A percentile compares a stretch with the other conserved stretches of the same genome.
Evolutionary conservation across 2,888 invertebrate species (phyloP).

Genomic region (Cremastinae sp.): DNA sequence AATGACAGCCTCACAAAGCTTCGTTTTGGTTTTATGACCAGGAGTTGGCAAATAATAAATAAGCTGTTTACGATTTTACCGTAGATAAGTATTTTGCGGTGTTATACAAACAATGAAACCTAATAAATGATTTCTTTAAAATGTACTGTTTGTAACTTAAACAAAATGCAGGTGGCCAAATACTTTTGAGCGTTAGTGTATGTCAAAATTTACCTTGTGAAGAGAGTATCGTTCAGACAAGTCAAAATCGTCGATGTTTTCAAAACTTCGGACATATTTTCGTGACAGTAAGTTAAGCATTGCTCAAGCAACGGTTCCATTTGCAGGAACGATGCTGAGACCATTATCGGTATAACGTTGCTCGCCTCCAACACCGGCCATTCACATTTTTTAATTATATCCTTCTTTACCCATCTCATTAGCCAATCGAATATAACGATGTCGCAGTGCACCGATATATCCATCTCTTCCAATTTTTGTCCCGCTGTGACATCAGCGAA

Average conservation of each 20-base stretch:
- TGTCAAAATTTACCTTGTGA: slow-evolving; percentile 77
- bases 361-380: slow-evolving; percentile 88
- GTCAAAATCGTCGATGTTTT: slow-evolving; percentile 92
- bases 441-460: slow-evolving; percentile 98
- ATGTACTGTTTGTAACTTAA: no score
- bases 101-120: no score
- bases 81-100: no score
- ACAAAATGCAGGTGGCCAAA: no score
- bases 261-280: slow-evolving; percentile 92
- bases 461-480: slow-evolving; percentile 93
- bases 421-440: slow-evolving; percentile 98
- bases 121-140: no score
- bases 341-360: slow-evolving; percentile 95
- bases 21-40: no score
- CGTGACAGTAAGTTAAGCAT: slow-evolving; percentile 92
- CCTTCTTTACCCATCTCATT: slow-evolving; percentile 96
- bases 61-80: no score
- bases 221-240: slow-evolving; percentile 89
- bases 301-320: slow-evolving; percentile 95
- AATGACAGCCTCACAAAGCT: no score
- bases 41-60: no score
- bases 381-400: slow-evolving; percentile 84
- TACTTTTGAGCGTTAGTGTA: no score
- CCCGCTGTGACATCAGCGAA: slow-evolving; percentile 94
- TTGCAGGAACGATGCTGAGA: slow-evolving; percentile 96